Conservation (phyloP, 2,888 invertebrate species). For the Acleris holmiana region DNA sequence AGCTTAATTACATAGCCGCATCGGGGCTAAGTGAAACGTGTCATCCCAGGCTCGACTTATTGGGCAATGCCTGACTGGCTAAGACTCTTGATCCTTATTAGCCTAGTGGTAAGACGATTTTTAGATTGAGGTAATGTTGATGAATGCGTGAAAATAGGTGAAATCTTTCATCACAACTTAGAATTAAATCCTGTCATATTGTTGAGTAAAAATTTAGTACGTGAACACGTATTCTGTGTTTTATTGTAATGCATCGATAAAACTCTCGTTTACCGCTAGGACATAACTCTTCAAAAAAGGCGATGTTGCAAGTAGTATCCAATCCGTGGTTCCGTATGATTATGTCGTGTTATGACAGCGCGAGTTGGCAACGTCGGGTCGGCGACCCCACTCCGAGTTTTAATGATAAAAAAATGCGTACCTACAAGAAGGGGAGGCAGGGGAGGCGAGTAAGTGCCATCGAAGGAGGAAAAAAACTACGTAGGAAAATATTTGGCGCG, state of each 20-base stretch:
- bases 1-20: constrained; percentile 69
- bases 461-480: constrained; percentile 83
- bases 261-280: neutral
- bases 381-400: constrained; percentile 82
- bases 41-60: constrained; percentile 54
- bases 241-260: too few relatives aligned
- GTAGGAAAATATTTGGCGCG: constrained; percentile 84
- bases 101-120: constrained; percentile 13
- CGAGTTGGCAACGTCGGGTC: constrained; percentile 77
- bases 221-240: too few relatives aligned
- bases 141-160: neutral
- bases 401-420: constrained; percentile 85
- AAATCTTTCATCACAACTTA: neutral
- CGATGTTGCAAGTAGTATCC: constrained; percentile 62
- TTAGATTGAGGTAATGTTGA: constrained; percentile 8
- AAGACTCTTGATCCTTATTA: constrained; percentile 25
- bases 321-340: constrained; percentile 64
- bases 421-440: constrained; percentile 53
- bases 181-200: too few relatives aligned
- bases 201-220: too few relatives aligned
- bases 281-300: constrained; percentile 44
- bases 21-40: constrained; percentile 74
- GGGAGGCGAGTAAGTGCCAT: constrained; percentile 82
- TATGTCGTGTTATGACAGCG: constrained; percentile 83
- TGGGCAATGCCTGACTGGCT: constrained; percentile 31